Conservation (phyloP, 2,113 vertebrate genomes). For the Alaudala cheleensis region DNA sequence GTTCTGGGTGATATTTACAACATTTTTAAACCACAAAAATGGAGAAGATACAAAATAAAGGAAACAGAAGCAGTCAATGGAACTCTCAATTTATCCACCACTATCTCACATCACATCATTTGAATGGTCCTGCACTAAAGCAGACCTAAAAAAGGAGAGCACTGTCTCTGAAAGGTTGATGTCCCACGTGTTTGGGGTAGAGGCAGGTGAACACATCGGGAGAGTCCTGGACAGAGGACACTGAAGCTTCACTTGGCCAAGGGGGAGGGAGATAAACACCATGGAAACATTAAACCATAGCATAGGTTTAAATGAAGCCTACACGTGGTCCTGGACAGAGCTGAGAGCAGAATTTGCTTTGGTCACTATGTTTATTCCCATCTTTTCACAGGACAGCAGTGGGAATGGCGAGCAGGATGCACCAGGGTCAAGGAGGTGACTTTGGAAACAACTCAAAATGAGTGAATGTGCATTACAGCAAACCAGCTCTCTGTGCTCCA, state of each 20-base stretch:
- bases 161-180: background rate
- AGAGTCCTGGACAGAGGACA: background rate
- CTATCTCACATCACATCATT: background rate
- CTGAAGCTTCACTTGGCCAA: background rate
- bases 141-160: background rate
- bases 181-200: no score
- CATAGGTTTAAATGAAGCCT: background rate
- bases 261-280: background rate
- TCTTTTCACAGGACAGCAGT: background rate
- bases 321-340: background rate
- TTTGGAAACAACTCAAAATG: background rate
- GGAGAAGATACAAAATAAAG: background rate
- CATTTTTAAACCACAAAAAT: background rate
- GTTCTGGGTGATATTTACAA: background rate
- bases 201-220: background rate
- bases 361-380: rapidly evolving
- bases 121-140: background rate
- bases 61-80: background rate
- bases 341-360: background rate
- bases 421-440: background rate
- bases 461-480: background rate
- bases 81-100: background rate
- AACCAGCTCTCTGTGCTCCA: background rate
- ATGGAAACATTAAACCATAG: background rate
- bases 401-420: background rate